phyloP scores from a whole-genome alignment of 37 sponge, comb jelly and placozoan species.

The Chondrosia reniformis region DNA sequence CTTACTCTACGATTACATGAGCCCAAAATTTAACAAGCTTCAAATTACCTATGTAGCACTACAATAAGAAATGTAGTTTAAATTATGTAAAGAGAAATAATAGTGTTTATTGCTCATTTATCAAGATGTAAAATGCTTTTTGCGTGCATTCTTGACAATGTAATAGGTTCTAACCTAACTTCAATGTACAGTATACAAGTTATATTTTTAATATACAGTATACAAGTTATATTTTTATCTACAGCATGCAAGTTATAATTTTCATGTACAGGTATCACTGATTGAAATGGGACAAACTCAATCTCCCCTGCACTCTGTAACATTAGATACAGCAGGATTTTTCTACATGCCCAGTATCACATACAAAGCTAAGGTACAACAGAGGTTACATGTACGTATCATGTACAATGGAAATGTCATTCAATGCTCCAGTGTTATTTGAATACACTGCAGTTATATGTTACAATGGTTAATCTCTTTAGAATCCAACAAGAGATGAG shows the following conservation, averaged over 20 bases:
- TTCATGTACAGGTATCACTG: neutral
- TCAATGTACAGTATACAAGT: too few relatives aligned
- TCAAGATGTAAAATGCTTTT: too few relatives aligned
- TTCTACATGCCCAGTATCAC: conserved; percentile 2
- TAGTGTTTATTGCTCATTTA: too few relatives aligned
- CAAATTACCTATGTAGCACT: too few relatives aligned
- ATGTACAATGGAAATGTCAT: neutral
- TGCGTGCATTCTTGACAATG: too few relatives aligned
- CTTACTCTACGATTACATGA: too few relatives aligned
- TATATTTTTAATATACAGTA: too few relatives aligned
- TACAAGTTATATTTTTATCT: too few relatives aligned
- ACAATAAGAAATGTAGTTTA: too few relatives aligned
- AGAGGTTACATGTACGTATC: neutral
- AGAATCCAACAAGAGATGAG: neutral
- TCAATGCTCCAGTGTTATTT: neutral
- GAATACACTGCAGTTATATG: neutral
- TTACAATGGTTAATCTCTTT: neutral
- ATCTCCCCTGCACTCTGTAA: neutral
- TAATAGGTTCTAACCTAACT: too few relatives aligned
- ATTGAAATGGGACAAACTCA: neutral
- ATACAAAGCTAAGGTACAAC: conserved; percentile 4
- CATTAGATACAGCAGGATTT: neutral
- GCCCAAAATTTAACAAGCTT: too few relatives aligned
- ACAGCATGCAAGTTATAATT: neutral
- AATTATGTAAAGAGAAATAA: too few relatives aligned